These are phyloP conservation scores for Kudoa iwatai DNA, from an alignment of 30 jellyfish, hydroid and myxozoan genomes.

Conservation along the genomic window DNA sequence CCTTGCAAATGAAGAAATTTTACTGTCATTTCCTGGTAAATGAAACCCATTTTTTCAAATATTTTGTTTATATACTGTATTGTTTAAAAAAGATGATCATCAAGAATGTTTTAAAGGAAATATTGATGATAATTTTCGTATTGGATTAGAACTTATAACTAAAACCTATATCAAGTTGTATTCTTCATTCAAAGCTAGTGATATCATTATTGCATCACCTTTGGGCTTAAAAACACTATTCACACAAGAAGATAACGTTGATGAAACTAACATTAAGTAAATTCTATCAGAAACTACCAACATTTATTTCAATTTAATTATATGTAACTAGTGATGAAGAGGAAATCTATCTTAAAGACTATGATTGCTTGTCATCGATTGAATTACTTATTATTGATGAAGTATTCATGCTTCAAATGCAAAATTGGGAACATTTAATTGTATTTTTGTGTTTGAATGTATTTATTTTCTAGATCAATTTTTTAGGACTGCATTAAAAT, in stretches of 20 bases:
- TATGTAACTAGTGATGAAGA: not conserved
- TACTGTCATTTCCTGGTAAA: too few relatives aligned
- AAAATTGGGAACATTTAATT: conserved; percentile 68
- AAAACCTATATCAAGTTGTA: conserved; percentile 23
- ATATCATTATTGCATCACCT: conserved; percentile 84
- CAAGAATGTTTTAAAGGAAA: conserved; percentile 52
- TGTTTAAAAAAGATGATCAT: conserved; percentile 17
- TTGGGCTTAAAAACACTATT: conserved; percentile 35
- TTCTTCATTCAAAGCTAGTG: conserved; percentile 32
- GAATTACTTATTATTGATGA: conserved; percentile 43
- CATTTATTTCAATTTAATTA: too few relatives aligned
- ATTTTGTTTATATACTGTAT: too few relatives aligned
- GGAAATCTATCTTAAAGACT: conserved; percentile 5
- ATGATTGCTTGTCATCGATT: conserved; percentile 39
- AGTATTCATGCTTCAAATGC: conserved; percentile 62
- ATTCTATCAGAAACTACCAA: too few relatives aligned
- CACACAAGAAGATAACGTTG: conserved; percentile 42
- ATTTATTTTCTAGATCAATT: not conserved
- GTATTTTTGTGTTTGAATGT: conserved; percentile 2
- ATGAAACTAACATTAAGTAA: not conserved
- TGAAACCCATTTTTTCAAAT: too few relatives aligned
- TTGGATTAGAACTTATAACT: conserved; percentile 29
- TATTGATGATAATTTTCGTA: conserved; percentile 45
- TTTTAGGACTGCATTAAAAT: not conserved
- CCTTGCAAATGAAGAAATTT: too few relatives aligned